phyloP scores from a whole-genome alignment of 2,797 vertebrate species.

The Sebastes hopkinsi region DNA sequence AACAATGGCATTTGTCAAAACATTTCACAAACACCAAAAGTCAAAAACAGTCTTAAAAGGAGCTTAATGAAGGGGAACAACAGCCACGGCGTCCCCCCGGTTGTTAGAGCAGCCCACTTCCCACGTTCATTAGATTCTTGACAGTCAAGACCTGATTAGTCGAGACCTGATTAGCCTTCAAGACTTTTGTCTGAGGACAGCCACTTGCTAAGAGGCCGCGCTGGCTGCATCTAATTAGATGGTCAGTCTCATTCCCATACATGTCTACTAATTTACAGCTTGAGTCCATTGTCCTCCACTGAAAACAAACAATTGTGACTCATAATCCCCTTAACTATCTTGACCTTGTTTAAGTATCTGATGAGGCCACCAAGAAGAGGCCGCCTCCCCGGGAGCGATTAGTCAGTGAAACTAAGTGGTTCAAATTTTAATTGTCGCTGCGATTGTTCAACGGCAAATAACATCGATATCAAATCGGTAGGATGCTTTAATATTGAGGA shows the following conservation, averaged over 20 bases:
- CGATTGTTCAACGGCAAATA: not conserved
- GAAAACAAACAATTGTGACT: constrained; percentile 68
- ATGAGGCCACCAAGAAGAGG: constrained; percentile 55
- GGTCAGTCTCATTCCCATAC: constrained; percentile 74
- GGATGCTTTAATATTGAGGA: not conserved
- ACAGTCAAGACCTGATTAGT: constrained; percentile 73
- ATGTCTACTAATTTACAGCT: constrained; percentile 61
- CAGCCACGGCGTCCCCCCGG: constrained; percentile 38
- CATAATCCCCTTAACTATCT: constrained; percentile 76
- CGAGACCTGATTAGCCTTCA: constrained; percentile 69
- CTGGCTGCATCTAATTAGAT: constrained; percentile 70
- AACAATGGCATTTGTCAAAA: constrained; percentile 70
- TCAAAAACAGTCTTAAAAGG: constrained; percentile 59
- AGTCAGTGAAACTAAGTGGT: constrained; percentile 36
- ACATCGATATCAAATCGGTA: not conserved
- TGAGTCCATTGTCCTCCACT: constrained; percentile 65
- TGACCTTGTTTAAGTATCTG: constrained; percentile 78
- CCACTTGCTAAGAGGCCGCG: constrained; percentile 50
- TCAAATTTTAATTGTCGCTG: not conserved
- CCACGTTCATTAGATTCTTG: constrained; percentile 74
- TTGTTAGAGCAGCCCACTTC: constrained; percentile 69
- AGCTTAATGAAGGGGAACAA: constrained; percentile 57
- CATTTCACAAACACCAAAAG: constrained; percentile 55
- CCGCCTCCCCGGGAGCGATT: constrained; percentile 43
- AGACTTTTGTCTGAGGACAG: constrained; percentile 72